These are phyloP conservation scores for Diplodus sargus DNA, from an alignment of 2,797 vertebrate genomes.

Conservation along the genomic window DNA sequence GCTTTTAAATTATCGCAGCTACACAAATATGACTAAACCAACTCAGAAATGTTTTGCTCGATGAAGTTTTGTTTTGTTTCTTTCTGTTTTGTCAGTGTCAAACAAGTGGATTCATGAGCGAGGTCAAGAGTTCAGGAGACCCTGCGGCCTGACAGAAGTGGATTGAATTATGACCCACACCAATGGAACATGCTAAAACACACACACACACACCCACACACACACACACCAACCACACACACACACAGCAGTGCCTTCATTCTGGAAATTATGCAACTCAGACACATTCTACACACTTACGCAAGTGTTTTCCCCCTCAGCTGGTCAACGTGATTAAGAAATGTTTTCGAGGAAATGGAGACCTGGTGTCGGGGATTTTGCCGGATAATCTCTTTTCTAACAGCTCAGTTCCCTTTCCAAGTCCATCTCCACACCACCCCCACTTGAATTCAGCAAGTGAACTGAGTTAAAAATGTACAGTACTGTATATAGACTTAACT, in stretches of 20 bases:
- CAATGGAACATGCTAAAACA: not conserved
- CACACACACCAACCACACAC: not conserved
- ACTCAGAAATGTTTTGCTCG: not conserved
- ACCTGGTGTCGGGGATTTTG: not conserved
- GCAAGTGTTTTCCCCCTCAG: not conserved
- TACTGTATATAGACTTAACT: not conserved
- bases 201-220: not conserved
- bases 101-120: slow-evolving; percentile 99
- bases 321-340: not conserved
- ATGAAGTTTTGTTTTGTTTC: not conserved
- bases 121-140: slow-evolving; percentile 97
- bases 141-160: slow-evolving; percentile 94
- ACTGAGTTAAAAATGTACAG: not conserved
- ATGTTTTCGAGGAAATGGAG: slow-evolving; percentile 3
- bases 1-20: not conserved
- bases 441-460: not conserved
- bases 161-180: slow-evolving; percentile 83
- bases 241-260: slow-evolving; percentile 33
- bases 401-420: not conserved
- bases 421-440: not conserved
- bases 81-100: slow-evolving; percentile 88
- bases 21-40: not conserved
- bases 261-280: slow-evolving; percentile 5
- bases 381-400: not conserved
- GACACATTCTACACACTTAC: not conserved